Evolutionary conservation across 2,888 invertebrate species (phyloP).

Genomic region (Labia minor): DNA sequence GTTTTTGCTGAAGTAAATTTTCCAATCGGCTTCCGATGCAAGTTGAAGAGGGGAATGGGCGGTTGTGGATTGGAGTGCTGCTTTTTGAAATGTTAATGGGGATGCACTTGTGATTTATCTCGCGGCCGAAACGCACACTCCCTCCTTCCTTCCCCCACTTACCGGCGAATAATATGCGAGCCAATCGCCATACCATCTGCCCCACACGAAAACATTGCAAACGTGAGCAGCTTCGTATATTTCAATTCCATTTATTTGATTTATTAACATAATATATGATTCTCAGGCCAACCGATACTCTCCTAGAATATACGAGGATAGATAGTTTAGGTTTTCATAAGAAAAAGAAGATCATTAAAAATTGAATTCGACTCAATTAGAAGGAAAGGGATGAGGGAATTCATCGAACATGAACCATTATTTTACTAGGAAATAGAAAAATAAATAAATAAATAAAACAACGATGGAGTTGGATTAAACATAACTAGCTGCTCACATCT

Average conservation of each 20-base stretch:
- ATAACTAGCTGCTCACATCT: too few species aligned
- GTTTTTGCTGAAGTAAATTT: neutral
- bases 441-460: too few species aligned
- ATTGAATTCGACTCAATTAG: too few species aligned
- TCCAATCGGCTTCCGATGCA: neutral
- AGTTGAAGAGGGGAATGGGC: neutral
- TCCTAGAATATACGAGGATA: too few species aligned
- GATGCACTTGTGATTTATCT: conserved; percentile 1
- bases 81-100: conserved; percentile 7
- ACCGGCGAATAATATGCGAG: neutral
- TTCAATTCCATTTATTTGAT: neutral
- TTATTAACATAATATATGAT: conserved; percentile 7
- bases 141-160: too few species aligned
- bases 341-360: too few species aligned
- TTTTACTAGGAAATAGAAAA: too few species aligned
- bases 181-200: neutral
- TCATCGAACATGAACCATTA: too few species aligned
- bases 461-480: too few species aligned
- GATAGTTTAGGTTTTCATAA: too few species aligned
- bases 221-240: neutral
- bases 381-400: too few species aligned
- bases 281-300: neutral
- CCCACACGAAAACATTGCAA: neutral
- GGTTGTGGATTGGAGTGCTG: neutral
- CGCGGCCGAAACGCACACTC: too few species aligned